Evolutionary conservation across 2,113 vertebrate genomes (phyloP).

Genomic region (Alethe castanea): DNA sequence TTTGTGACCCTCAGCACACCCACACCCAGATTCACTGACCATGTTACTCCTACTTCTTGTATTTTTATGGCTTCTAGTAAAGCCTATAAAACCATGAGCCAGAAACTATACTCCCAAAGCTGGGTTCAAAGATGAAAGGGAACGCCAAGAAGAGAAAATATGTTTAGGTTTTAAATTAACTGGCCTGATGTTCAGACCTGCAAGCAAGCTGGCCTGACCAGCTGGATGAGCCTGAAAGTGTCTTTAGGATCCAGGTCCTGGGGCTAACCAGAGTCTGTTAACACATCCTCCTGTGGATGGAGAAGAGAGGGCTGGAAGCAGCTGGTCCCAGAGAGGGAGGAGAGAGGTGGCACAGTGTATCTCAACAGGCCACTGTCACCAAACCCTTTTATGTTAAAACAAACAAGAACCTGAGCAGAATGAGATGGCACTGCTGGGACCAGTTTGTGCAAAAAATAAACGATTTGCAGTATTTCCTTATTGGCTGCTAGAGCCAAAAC

Average conservation of each 20-base stretch:
- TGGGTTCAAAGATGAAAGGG: not conserved
- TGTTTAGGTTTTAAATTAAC: not conserved
- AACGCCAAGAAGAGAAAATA: not conserved
- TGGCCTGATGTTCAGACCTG: not conserved
- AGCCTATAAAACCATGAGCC: not conserved
- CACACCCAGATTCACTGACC: not conserved
- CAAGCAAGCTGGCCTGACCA: not conserved
- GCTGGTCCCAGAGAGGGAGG: not conserved
- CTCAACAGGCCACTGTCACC: not conserved
- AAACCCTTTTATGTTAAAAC: not conserved
- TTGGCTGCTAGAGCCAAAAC: not conserved
- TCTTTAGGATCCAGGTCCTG: not conserved
- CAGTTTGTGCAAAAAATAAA: not conserved
- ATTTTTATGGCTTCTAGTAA: not conserved
- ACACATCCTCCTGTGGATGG: not conserved
- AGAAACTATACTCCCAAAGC: not conserved
- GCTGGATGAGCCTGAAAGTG: not conserved
- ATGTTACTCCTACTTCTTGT: not conserved
- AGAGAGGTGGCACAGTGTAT: not conserved
- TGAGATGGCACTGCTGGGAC: not conserved
- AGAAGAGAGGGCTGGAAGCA: not conserved
- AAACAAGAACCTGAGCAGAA: not conserved
- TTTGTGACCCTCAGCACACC: not conserved
- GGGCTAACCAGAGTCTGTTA: not conserved
- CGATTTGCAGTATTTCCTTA: not conserved